Conservation (phyloP, 2,888 invertebrate species). For the Chloroclysta siterata region DNA sequence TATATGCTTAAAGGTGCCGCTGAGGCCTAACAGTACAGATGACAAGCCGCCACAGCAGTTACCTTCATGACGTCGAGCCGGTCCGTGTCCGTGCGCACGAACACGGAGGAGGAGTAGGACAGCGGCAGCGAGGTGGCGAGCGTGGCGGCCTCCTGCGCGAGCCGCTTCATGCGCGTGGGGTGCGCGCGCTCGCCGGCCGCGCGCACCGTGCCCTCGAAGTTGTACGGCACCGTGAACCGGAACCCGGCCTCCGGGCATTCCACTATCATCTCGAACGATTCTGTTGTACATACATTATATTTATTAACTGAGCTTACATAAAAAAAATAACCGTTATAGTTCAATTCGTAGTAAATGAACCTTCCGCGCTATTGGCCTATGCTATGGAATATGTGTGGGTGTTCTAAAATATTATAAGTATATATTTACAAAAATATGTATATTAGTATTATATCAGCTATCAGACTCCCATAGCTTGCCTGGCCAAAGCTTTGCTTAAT, state of each 20-base stretch:
- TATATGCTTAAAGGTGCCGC: too few relatives aligned
- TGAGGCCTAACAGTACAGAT: too few relatives aligned
- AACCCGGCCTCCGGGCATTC: slow-evolving; percentile 90
- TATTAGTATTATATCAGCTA: too few relatives aligned
- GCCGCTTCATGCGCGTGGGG: slow-evolving; percentile 94
- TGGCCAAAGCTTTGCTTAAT: too few relatives aligned
- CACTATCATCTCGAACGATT: slow-evolving; percentile 96
- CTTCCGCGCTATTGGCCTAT: too few relatives aligned
- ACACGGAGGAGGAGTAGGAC: slow-evolving; percentile 96
- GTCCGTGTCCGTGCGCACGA: slow-evolving; percentile 97
- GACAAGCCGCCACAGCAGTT: too few relatives aligned
- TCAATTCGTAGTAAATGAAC: too few relatives aligned
- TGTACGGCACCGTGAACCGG: slow-evolving; percentile 94
- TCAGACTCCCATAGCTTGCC: too few relatives aligned
- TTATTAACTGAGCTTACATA: not conserved
- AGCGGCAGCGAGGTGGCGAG: slow-evolving; percentile 96
- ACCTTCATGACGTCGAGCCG: slow-evolving; percentile 97
- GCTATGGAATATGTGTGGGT: too few relatives aligned
- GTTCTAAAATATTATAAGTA: too few relatives aligned
- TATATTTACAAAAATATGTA: too few relatives aligned
- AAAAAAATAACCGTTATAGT: too few relatives aligned
- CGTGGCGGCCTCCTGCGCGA: slow-evolving; percentile 98
- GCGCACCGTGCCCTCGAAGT: slow-evolving; percentile 94
- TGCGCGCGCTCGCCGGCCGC: slow-evolving; percentile 94
- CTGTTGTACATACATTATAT: slow-evolving; percentile 68